These are phyloP conservation scores for Neosilurus mollespiculum DNA, from an alignment of 2,797 vertebrate genomes.

Conservation along the genomic window DNA sequence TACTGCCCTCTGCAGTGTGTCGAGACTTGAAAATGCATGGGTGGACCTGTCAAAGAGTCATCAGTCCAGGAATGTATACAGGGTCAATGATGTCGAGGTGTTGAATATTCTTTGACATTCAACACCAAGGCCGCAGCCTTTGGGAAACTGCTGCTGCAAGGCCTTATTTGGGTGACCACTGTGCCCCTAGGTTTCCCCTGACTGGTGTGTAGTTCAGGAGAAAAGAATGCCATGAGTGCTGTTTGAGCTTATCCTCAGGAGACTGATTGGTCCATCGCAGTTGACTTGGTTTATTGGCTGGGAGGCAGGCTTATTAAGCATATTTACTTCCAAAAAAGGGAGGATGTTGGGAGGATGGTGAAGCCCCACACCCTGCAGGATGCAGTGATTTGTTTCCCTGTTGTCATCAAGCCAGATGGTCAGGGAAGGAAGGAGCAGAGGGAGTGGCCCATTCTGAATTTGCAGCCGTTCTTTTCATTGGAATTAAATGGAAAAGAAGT, in stretches of 20 bases:
- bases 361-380: slow-evolving; percentile 29
- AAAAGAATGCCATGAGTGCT: background rate
- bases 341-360: slow-evolving; percentile 15
- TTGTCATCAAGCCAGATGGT: slow-evolving; percentile 36
- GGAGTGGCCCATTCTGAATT: slow-evolving; percentile 13
- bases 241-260: background rate
- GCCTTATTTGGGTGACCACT: slow-evolving; percentile 12
- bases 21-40: background rate
- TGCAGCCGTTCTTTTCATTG: background rate
- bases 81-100: background rate
- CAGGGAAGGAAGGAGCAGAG: slow-evolving; percentile 40
- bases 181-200: background rate
- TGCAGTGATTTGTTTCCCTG: slow-evolving; percentile 41
- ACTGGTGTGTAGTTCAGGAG: slow-evolving; percentile 7
- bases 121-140: background rate
- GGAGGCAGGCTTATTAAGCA: background rate
- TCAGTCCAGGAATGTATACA: slow-evolving; percentile 11
- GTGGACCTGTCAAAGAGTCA: slow-evolving; percentile 4
- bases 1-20: background rate
- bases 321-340: background rate
- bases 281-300: background rate
- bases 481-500: slow-evolving; percentile 11
- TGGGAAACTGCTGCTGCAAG: background rate
- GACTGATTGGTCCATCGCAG: background rate
- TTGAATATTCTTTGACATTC: slow-evolving; percentile 18